A percentile compares a stretch with the other conserved stretches of the same genome.
Conservation (phyloP, 2,888 invertebrate species). For the Uloborus plumipes region DNA sequence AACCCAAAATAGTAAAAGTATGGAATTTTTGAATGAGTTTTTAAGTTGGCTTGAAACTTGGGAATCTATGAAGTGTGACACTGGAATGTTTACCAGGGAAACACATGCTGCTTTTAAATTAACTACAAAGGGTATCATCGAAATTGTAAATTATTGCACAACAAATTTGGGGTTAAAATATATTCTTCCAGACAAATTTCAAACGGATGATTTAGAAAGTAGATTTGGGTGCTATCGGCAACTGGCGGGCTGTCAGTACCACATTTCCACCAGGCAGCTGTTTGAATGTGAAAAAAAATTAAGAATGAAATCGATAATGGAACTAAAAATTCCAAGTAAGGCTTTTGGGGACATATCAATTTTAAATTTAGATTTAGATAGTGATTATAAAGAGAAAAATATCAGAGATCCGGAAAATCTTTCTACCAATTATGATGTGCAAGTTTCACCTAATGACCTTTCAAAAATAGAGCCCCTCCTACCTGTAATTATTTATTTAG, state of each 20-base stretch:
- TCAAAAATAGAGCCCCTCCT: no score
- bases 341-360: no score
- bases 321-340: not conserved
- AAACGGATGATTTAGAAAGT: slow-evolving; percentile 21
- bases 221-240: slow-evolving; percentile 22
- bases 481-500: no score
- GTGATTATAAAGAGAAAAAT: no score
- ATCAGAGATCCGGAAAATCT: no score
- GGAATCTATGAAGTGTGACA: slow-evolving; percentile 1
- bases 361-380: no score
- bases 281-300: slow-evolving; percentile 30
- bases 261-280: not conserved
- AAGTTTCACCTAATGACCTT: no score
- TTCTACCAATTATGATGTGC: no score
- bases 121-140: slow-evolving; percentile 7
- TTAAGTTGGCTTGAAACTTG: slow-evolving; percentile 12
- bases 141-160: slow-evolving; percentile 9
- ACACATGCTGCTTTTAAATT: slow-evolving; percentile 15
- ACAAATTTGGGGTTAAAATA: slow-evolving; percentile 3
- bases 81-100: slow-evolving; percentile 11
- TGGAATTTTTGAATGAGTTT: slow-evolving; percentile 12
- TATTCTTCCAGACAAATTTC: slow-evolving; percentile 37
- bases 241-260: slow-evolving; percentile 8
- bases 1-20: not conserved
- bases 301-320: slow-evolving; percentile 1